Percentiles rank a stretch among this genome's conserved stretches.
Evolutionary conservation across 2,888 invertebrate genomes (phyloP).

Genomic region (Vesta saturnalis): DNA sequence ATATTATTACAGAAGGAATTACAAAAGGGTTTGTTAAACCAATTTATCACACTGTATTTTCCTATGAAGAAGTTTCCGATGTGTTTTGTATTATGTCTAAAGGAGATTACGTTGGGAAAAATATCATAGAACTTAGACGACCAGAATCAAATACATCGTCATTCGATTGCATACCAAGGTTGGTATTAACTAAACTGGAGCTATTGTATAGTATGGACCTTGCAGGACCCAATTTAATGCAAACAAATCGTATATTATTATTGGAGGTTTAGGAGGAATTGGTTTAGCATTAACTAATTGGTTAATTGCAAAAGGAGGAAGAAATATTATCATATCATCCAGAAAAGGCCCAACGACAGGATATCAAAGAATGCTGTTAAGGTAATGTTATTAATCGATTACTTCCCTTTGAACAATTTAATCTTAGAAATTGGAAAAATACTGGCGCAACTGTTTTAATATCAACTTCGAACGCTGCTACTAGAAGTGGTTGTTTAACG

Average conservation of each 20-base stretch:
- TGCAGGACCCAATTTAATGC: conserved; percentile 60
- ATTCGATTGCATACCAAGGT: conserved; percentile 60
- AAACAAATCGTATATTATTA: conserved; percentile 69
- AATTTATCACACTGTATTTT: too few relatives aligned
- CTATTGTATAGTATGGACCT: neutral
- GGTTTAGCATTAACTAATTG: conserved; percentile 90
- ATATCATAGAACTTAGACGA: conserved; percentile 56
- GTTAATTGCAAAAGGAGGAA: conserved; percentile 62
- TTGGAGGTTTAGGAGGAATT: conserved; percentile 91
- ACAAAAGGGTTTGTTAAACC: neutral
- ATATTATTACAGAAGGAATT: neutral
- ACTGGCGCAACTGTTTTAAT: neutral
- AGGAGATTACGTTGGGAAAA: conserved; percentile 86
- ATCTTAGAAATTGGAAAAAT: too few relatives aligned
- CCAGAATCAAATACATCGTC: conserved; percentile 84
- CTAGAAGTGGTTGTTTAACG: conserved; percentile 73
- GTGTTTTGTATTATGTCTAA: conserved; percentile 74
- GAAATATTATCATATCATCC: conserved; percentile 74
- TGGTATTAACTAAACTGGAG: conserved; percentile 45
- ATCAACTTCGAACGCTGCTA: conserved; percentile 71
- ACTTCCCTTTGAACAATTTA: too few relatives aligned
- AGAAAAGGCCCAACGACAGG: conserved; percentile 82
- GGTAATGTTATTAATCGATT: too few relatives aligned
- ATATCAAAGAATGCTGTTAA: too few relatives aligned
- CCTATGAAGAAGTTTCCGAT: conserved; percentile 67